Base-by-base conservation (phyloP, 1,140 invertebrate species). In the Penaeus chinensis region DNA sequence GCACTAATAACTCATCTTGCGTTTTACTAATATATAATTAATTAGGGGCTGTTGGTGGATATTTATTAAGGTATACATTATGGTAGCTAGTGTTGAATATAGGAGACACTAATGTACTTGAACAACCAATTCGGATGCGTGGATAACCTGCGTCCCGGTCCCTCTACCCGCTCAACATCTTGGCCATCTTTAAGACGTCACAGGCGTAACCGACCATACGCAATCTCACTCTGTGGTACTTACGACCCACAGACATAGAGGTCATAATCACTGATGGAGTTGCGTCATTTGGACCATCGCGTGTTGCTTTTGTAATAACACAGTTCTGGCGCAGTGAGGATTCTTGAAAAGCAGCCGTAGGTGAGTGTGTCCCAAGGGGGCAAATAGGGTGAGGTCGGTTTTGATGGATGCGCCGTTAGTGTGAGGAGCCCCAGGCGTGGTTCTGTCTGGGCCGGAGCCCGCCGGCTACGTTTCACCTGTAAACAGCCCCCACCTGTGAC, bases 401-500 rank as follows among this genome's bases (percentile, higher is more conserved):
- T 74, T 84, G 82, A 77, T 76, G 82, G 69, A 84, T 76, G 82
- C 82, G 82, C 47, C 82, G 47, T 37, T 84, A 84, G 16, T 20
- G 82, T 71, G 47, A 18, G 54, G 42, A 79, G 69, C 82, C 82
- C 42, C 66, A 84, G 82, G 82, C 82, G 82, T 84, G 69, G 69
- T 71, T 71, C 37, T 76, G 82, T 84, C 82, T 84, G 69, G 82
- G 47, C 69, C 20, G 76, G 76, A 60, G 42, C 66, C 82, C 71
- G 47, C 54, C 47, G 82, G 82, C 82, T 32, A 84, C 82, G 82
- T 84, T 84, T 84, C 82, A 84, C 82, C 82, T 84, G 82, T 84
- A 84, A 84, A 84, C 82, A 84, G 66, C 82, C 82, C 82, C 82
- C 82, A 84, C 82, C 82, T 84, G 82, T 76, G 82, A 74, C 69